Evolutionary conservation across 2,888 invertebrate species (phyloP), one percentile per base, ranked within the genome.

Genomic region (Lithophane leautieri): DNA sequence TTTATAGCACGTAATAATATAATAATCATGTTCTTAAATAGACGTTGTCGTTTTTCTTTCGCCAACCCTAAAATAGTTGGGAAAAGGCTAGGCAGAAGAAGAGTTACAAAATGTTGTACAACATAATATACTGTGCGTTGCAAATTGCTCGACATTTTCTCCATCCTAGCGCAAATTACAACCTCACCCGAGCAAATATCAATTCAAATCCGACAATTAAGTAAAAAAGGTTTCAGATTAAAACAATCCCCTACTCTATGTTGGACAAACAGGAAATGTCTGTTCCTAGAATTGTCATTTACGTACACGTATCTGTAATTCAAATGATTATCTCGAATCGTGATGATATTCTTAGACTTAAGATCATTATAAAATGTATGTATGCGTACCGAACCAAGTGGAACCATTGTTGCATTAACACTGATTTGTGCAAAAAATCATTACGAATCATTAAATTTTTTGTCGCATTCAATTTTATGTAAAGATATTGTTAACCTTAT

Each of bases 261-360:
- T 54, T 25, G 16, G 56, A 71, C 47, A 71, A 80, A 69, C 73
- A 83, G 83, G 83, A 83, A 83, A 81, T 62, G 62, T 74, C 60
- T 69, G 34, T 84, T 83, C 73, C 60, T 58, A 22, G 79, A 81
- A 83, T 73, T 72, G 19, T 67, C 65, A 40, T 50, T 50, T 50
- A 73, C n/a, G 40, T 60, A 61, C 62, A 63, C 28, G 62, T 52
- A 84, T 83, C 74, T 82, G 84, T 74, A 82, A 84, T 76, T 84
- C 74, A 72, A 84, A 84, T 82, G 73, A 84, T 76, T 82, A 82
- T 79, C 73, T 76, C 6, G 81, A 83, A 78, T 83, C 83, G 83
- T 81, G 74, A 47, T 28, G 50, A 62, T 72, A 69, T 73, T 62
- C 62, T 71, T 60, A 78, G 68, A 78, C 44, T 42, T 69, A 62